Evolutionary conservation across 2,113 vertebrate genomes (phyloP), one percentile per base, ranked within the genome.

Genomic region (Corydoras sp.): DNA sequence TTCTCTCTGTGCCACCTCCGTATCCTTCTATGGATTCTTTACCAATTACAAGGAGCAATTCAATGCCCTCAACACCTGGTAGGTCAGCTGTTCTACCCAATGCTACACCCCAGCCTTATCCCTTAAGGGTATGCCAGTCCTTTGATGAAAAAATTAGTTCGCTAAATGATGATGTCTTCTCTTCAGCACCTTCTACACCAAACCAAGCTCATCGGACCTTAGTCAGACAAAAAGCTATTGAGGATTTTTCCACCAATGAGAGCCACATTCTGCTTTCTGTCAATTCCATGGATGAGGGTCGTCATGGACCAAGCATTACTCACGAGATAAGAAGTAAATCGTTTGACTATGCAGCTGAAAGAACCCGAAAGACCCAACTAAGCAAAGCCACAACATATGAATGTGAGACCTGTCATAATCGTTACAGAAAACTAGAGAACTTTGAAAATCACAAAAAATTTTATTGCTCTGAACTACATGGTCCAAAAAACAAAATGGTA

Each of bases 371-470:
- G 71, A 88, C 92, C 13, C 90, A 91, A 68, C 94, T 95, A 79
- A 93, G 90, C 50, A 92, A 95, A 82, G 95, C 94, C 65, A 95
- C 95, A 2, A 99, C 98, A 93, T 99, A 96, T 65, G 96, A 99
- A 79, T 99, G 97, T 82, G 97, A 98, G 85, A 99, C 97, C 3
- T 99, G 97, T 77, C 91, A 95, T 53, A 99, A 98, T 72, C 85
- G 96, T 58, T 99, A 99, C 0, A 87, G 96, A 75, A 99, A 99
- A 83, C 81, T 95, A 71, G 97, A 99, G 86, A 99, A 99, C 71
- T 99, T 97, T 79, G 95, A 99, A 90, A 98, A 97, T 72, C 97
- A 99, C 76, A 99, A 98, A 77, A 99, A 99, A 74, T 99, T 98
- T 87, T 99, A 97, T 78, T 99, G 97, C 76, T 99, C 97, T 4